Conservation (phyloP, 2,797 vertebrate species). For the Dallia pectoralis region DNA sequence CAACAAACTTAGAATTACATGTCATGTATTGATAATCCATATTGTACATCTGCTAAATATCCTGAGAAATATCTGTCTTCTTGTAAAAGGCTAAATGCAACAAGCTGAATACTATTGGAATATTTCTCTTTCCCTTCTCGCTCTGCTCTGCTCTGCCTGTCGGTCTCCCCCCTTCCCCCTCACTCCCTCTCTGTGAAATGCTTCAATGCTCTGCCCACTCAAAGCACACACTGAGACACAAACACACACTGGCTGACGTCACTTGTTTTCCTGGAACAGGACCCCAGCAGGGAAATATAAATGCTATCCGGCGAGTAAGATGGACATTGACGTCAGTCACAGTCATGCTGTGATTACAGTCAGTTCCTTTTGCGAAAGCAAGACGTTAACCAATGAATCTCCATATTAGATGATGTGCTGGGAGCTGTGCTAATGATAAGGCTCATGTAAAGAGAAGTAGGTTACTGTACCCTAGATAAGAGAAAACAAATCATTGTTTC, state of each 20-base stretch:
- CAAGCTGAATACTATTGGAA: conserved; percentile 19
- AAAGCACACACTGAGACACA: conserved; percentile 32
- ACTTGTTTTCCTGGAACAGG: conserved; percentile 87
- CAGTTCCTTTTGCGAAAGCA: conserved; percentile 73
- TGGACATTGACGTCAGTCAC: conserved; percentile 86
- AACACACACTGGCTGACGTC: conserved; percentile 79
- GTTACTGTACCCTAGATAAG: background rate
- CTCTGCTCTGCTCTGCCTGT: conserved; percentile 1
- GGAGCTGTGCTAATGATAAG: conserved; percentile 21
- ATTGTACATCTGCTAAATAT: background rate
- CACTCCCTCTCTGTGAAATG: background rate
- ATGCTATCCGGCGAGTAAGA: conserved; percentile 81
- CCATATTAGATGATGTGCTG: conserved; percentile 23
- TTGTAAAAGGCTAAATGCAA: conserved; percentile 13
- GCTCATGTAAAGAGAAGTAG: background rate
- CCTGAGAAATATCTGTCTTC: conserved; percentile 1
- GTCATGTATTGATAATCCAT: background rate
- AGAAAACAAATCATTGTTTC: background rate
- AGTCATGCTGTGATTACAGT: conserved; percentile 77
- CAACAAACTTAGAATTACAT: background rate
- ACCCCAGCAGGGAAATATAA: conserved; percentile 84
- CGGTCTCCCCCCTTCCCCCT: conserved; percentile 4
- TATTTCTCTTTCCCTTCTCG: conserved; percentile 23
- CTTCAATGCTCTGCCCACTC: conserved; percentile 58
- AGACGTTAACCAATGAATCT: conserved; percentile 61